Evolutionary conservation across 2,888 invertebrate genomes (phyloP).

Genomic region (Corbicula japonica): DNA sequence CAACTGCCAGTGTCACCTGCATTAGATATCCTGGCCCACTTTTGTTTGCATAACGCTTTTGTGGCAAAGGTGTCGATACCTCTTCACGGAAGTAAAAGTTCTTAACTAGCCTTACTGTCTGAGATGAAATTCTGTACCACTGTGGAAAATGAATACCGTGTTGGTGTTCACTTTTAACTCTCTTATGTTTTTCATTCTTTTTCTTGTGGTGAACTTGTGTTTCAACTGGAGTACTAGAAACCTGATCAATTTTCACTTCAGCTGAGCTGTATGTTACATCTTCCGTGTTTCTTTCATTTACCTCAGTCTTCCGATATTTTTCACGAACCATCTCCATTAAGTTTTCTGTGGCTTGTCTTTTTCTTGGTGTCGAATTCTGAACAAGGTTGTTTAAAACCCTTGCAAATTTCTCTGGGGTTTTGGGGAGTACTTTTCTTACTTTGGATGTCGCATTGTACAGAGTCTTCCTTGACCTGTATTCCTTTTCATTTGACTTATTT

Average conservation of each 20-base stretch:
- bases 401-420: conserved; percentile 41
- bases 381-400: conserved; percentile 39
- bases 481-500: conserved; percentile 32
- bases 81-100: conserved; percentile 38
- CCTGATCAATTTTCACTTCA: not conserved
- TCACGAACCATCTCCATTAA: not conserved
- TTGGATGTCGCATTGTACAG: conserved; percentile 41
- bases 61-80: conserved; percentile 43
- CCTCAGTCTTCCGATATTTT: conserved; percentile 3
- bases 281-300: not conserved
- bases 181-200: no score
- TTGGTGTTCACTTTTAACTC: no score
- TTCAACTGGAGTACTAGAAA: no score
- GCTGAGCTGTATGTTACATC: conserved; percentile 1
- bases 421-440: conserved; percentile 44
- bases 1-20: conserved; percentile 25
- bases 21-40: conserved; percentile 50
- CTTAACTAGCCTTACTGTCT: conserved; percentile 11
- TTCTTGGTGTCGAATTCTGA: conserved; percentile 41
- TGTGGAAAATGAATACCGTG: conserved; percentile 16
- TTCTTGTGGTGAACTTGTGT: no score
- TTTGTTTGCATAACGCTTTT: conserved; percentile 48
- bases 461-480: conserved; percentile 35
- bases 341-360: conserved; percentile 10
- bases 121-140: conserved; percentile 25